Conservation (phyloP, 1,140 invertebrate genomes). For the Tribolium castaneum region DNA sequence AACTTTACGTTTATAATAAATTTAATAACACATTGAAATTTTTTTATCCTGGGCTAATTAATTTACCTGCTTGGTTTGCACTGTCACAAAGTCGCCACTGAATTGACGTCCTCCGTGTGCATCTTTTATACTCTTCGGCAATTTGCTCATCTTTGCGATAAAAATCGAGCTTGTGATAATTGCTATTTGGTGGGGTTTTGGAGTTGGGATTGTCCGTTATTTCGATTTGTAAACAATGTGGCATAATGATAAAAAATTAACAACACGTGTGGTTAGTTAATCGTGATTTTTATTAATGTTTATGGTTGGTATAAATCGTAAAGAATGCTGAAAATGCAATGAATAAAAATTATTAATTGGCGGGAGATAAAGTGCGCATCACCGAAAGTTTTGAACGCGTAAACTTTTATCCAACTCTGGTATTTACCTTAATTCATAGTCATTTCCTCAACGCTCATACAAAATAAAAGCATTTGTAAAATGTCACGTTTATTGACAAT, state of each 20-base stretch:
- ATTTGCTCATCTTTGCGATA: not conserved
- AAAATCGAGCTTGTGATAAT: not conserved
- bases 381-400: not conserved
- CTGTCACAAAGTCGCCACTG: not conserved
- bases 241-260: not conserved
- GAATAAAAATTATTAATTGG: not conserved
- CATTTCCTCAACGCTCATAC: not conserved
- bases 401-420: too few relatives aligned
- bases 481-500: not conserved
- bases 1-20: not conserved
- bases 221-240: too few relatives aligned
- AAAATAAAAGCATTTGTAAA: not conserved
- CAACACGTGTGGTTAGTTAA: not conserved
- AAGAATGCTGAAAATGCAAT: not conserved
- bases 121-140: not conserved
- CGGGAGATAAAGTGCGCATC: not conserved
- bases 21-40: not conserved
- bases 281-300: not conserved
- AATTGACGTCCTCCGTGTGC: not conserved
- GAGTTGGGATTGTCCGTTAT: not conserved
- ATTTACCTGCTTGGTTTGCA: not conserved
- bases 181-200: not conserved
- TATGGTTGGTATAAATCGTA: not conserved
- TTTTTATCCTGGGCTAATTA: too few relatives aligned
- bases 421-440: not conserved